Conservation (phyloP, 2,797 vertebrate species). For the Protonibea diacanthus region DNA sequence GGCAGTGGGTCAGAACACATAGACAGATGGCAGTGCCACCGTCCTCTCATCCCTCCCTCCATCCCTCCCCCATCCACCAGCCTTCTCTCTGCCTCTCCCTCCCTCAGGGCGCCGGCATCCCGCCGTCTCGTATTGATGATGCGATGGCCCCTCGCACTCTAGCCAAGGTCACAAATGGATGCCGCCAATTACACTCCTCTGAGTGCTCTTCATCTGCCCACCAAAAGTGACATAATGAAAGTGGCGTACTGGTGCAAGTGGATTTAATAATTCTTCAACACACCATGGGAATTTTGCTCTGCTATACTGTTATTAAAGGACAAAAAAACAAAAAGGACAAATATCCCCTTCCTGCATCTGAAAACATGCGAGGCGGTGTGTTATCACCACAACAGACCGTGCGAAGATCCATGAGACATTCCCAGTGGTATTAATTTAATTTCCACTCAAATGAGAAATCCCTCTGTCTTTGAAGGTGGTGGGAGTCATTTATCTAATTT, state of each 20-base stretch:
- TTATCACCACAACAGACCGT: slow-evolving; percentile 43
- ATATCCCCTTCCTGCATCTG: slow-evolving; percentile 37
- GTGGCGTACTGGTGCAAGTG: slow-evolving; percentile 53
- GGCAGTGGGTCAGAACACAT: slow-evolving; percentile 83
- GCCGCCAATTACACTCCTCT: slow-evolving; percentile 60
- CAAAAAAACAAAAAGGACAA: slow-evolving; percentile 50
- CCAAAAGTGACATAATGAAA: slow-evolving; percentile 72
- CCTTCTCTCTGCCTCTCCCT: slow-evolving; percentile 35
- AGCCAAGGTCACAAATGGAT: slow-evolving; percentile 80
- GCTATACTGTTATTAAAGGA: slow-evolving; percentile 66
- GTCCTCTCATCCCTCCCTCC: slow-evolving; percentile 51
- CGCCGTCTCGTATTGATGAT: slow-evolving; percentile 59
- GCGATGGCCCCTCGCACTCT: slow-evolving; percentile 40
- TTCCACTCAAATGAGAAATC: slow-evolving; percentile 72
- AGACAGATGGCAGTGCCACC: slow-evolving; percentile 83
- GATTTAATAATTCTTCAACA: slow-evolving; percentile 67
- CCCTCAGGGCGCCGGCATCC: slow-evolving; percentile 56
- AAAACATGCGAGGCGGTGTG: slow-evolving; percentile 33
- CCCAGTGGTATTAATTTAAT: slow-evolving; percentile 75
- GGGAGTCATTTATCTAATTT: slow-evolving; percentile 75
- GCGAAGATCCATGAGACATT: slow-evolving; percentile 54
- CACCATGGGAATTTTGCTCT: slow-evolving; percentile 56
- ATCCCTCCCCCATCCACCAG: slow-evolving; percentile 18
- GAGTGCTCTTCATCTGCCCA: slow-evolving; percentile 62
- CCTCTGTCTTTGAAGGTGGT: slow-evolving; percentile 68